Percentiles rank a stretch among this genome's conserved stretches.
Evolutionary conservation across 2,888 invertebrate genomes (phyloP).

Genomic region (Apamea sordens): DNA sequence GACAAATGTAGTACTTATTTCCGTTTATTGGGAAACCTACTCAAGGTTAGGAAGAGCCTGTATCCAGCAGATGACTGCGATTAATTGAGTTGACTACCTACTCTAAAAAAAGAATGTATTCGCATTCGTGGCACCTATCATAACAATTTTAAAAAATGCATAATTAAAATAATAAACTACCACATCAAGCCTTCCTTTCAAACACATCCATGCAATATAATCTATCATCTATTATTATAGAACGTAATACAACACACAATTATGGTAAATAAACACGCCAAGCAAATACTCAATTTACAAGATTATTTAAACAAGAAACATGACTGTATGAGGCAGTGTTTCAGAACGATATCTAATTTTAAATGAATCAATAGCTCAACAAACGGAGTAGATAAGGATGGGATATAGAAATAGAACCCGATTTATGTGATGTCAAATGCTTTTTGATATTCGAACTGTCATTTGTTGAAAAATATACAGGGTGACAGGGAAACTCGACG

Average conservation of each 20-base stretch:
- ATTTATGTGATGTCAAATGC: slow-evolving; percentile 7
- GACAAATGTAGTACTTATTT: background rate
- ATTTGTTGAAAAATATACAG: background rate
- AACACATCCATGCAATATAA: background rate
- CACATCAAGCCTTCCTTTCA: background rate
- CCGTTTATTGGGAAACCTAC: background rate
- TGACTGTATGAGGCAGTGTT: slow-evolving; percentile 1
- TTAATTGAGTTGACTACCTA: background rate
- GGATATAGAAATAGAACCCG: background rate
- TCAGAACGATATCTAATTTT: slow-evolving; percentile 33
- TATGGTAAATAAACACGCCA: slow-evolving; percentile 51
- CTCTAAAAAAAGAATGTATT: too few relatives aligned
- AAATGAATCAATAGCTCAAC: slow-evolving; percentile 45
- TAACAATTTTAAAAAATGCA: too few relatives aligned
- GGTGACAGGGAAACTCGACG: too few relatives aligned
- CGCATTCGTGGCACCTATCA: too few relatives aligned
- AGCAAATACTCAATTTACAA: slow-evolving; percentile 57
- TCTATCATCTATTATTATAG: background rate
- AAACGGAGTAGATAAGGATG: background rate
- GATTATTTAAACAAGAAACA: slow-evolving; percentile 54
- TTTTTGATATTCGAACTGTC: slow-evolving; percentile 13
- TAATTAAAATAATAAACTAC: background rate
- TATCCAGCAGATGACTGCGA: background rate
- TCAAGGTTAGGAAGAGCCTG: background rate
- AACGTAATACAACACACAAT: slow-evolving; percentile 30